Evolutionary conservation across 2,888 invertebrate species (phyloP), one percentile per base, ranked within the genome.

Genomic region (Limulus polyphemus): DNA sequence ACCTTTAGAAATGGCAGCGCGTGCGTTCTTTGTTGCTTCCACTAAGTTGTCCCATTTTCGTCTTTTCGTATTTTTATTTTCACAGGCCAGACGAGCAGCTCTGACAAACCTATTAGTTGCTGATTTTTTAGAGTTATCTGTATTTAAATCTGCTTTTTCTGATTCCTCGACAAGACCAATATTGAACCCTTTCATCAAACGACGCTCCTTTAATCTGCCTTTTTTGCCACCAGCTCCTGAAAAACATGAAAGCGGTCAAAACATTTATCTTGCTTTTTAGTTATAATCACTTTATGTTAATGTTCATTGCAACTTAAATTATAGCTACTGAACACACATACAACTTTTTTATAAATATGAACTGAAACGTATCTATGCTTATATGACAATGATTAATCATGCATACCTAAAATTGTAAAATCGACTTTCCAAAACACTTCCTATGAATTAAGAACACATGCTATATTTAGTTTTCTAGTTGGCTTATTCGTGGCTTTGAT

Each of bases 121-220:
- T 4, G 70, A 69, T 14, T 68, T 71, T 69, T 14, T 85, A 10
- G 64, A 17, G 32, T 32, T 7, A 32, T 32, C 32, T 49, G 13
- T 16, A 48, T 54, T 14, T 55, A 60, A 5, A 54, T 54, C 55
- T 16, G 55, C 16, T 48, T 55, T 54, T 55, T 55, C 64, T 46
- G 68, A 67, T 52, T 67, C 64, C 55, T 68, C 68, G 5, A 67
- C 65, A 5, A 68, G 58, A 47, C 70, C 68, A 51, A 71, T 90
- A 79, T 93, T 91, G 81, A 93, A 92, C 14, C 90, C 92, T 77
- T 93, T 93, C 90, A 93, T 91, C 61, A 93, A 80, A 1, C 93
- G 83, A 0, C 93, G 83, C 76, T 93, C 93, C 77, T 92, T 90
- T 76, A 91, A 91, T 0, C 92, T 84, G 75, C 92, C 91, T 79